These are phyloP conservation scores for Copidosoma aretas DNA, from an alignment of 2,888 invertebrate species.

Conservation along the genomic window DNA sequence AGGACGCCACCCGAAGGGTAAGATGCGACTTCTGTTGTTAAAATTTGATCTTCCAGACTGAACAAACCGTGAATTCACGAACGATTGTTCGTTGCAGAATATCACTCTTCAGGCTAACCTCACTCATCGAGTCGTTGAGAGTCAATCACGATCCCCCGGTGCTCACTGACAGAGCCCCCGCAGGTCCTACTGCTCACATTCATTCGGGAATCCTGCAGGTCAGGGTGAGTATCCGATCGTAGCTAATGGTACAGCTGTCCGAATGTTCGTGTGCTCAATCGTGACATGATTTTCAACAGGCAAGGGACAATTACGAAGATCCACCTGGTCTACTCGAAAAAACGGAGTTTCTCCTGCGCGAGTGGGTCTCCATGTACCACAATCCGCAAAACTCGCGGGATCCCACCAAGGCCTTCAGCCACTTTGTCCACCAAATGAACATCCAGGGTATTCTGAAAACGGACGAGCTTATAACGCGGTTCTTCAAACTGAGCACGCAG, in stretches of 20 bases:
- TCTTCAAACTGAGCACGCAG: constrained; percentile 95
- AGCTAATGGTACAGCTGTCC: no score
- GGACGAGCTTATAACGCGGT: constrained; percentile 95
- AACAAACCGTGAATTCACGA: no score
- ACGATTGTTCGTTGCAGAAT: no score
- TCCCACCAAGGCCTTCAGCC: constrained; percentile 87
- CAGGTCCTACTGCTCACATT: constrained; percentile 86
- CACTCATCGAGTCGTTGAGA: constrained; percentile 81
- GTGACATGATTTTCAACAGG: no score
- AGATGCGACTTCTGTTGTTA: constrained; percentile 42
- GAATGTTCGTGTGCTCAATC: not conserved
- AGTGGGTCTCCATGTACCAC: constrained; percentile 94
- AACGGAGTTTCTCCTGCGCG: constrained; percentile 90
- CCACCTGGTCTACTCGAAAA: constrained; percentile 94
- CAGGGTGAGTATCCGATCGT: constrained; percentile 66
- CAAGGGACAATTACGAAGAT: constrained; percentile 84
- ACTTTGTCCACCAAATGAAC: constrained; percentile 97
- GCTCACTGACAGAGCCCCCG: constrained; percentile 78
- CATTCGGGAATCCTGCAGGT: constrained; percentile 91
- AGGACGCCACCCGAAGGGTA: constrained; percentile 81
- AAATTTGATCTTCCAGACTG: no score
- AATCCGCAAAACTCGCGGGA: constrained; percentile 81
- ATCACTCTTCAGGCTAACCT: constrained; percentile 67
- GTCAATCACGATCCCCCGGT: constrained; percentile 77
- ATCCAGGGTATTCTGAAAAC: constrained; percentile 94